Evolutionary conservation across 2,113 vertebrate genomes (phyloP), one percentile per base, ranked within the genome.

Genomic region (Sapajus apella): DNA sequence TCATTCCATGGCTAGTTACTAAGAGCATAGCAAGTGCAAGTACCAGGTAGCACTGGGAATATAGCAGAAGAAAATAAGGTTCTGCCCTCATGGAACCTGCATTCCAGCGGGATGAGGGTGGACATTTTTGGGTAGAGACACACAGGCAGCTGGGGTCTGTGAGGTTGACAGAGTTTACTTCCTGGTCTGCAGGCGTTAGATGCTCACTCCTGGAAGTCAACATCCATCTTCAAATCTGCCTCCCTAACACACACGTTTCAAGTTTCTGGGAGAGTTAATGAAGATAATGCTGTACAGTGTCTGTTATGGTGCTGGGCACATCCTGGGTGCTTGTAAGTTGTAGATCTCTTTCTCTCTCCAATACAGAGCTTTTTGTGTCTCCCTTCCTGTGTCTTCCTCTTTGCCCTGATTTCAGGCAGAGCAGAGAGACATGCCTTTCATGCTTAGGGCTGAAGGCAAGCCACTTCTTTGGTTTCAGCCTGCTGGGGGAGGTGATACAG

Each of bases 291-390:
- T 30, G 3, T 3, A 1, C 0, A 2, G 18, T 8, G 58, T 56
- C 30, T 37, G 50, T 23, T 14, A 2, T 7, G 16, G 43, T 0
- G 0, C 35, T 8, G 3, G 45, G 55, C 0, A 1, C 1, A 2
- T 47, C 27, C 68, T 13, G 6, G 21, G 12, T 45, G 20, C 40
- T 77, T 30, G 0, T 3, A 37, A 68, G 18, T 16, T 47, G 75
- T 86, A 50, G 73, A 88, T 43, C 23, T 3, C 27, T 50, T 58
- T 86, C 32, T 87, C 45, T 68, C 18, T 52, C 14, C 11, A 61
- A 77, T 20, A 12, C 17, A 73, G 52, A 43, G n/a, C 76, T 82
- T 40, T 45, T 5, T 32, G 11, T 37, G 47, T 40, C 50, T 1
- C 21, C 0, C 20, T 82, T 58, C 58, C 83, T 68, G 20, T 35